Base-by-base conservation (phyloP, 2,113 vertebrate genomes). In the Datnioides undecimradiatus region DNA sequence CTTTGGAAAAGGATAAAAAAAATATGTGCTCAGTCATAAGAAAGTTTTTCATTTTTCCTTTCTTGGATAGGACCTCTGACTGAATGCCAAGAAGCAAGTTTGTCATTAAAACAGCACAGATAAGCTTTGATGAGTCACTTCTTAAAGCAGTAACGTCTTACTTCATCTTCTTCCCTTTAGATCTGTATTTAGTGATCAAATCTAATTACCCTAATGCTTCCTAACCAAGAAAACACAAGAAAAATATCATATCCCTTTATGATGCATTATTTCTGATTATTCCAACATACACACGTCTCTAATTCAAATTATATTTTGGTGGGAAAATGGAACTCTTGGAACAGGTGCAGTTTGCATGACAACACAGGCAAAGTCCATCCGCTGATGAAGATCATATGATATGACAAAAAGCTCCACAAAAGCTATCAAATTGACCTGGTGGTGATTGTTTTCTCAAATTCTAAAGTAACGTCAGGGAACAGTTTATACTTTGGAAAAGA, bases 1-100 rank as follows among this genome's bases (percentile, higher is more conserved):
- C 69, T 87, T 90, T 88, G 90, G 87, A 90, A 84, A 84, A 72
- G 52, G 54, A 85, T 85, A 62, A 46, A 33, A 52, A 83, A 83
- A 80, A 81, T 60, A 73, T 87, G 82, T 70, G 73, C 65, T 76
- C 66, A 48, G 76, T 88, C 77, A 68, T 59, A 68, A 84, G 63
- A 85, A 70, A 52, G 13, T 70, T 43, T 89, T 88, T 86, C 72
- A 14, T 73, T 84, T 74, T 76, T 51, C 52, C n/a, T 77, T 85
- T 90, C 74, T 73, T 85, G 68, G 73, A 79, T 43, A 17, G 60
- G 48, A 75, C 27, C 41, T 81, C 58, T 73, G 75, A 88, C 67
- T 67, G 19, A 54, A 70, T 40, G 83, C 84, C 86, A 87, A 83
- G 60, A 57, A 45, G 85, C 63, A 66, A 80, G 79, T 85, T 67